Percentiles rank a stretch among this genome's conserved stretches.
phyloP scores from a whole-genome alignment of 2,113 vertebrate genomes.

The Cebidichthys violaceus region DNA sequence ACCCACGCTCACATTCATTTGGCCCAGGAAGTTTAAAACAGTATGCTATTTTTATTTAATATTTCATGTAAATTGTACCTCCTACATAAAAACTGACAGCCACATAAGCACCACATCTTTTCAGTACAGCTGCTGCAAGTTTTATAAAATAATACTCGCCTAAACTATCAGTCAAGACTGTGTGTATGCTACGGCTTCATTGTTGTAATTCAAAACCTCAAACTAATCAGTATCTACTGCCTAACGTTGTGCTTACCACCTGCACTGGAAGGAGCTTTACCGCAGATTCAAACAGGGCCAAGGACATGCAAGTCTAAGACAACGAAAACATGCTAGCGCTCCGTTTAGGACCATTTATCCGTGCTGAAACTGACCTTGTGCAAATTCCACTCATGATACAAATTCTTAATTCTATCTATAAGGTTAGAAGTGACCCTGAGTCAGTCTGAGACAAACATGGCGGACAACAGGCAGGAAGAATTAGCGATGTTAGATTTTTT shows the following conservation, averaged over 20 bases:
- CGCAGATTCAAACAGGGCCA: not conserved
- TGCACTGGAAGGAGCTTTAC: constrained; percentile 16
- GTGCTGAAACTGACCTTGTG: not conserved
- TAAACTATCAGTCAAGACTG: constrained; percentile 5
- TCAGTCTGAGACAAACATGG: too few species aligned
- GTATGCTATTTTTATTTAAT: constrained; percentile 63
- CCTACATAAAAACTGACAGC: constrained; percentile 60
- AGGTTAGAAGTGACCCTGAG: not conserved
- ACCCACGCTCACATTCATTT: constrained; percentile 64
- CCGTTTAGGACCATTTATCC: constrained; percentile 1
- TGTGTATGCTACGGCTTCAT: not conserved
- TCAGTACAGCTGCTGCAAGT: constrained; percentile 37
- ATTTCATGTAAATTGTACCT: constrained; percentile 65
- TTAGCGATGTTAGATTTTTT: too few species aligned
- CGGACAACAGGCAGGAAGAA: too few species aligned
- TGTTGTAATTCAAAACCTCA: constrained; percentile 15
- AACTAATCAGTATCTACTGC: not conserved
- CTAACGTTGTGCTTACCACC: not conserved
- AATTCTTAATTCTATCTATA: too few species aligned
- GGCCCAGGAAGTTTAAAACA: constrained; percentile 68
- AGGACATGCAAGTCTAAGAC: not conserved
- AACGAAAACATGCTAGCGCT: not conserved
- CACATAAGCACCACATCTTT: constrained; percentile 26
- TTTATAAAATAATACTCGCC: constrained; percentile 31
- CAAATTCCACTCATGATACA: not conserved